Evolutionary conservation across 2,797 vertebrate genomes (phyloP).

Genomic region (Vireo griseus): DNA sequence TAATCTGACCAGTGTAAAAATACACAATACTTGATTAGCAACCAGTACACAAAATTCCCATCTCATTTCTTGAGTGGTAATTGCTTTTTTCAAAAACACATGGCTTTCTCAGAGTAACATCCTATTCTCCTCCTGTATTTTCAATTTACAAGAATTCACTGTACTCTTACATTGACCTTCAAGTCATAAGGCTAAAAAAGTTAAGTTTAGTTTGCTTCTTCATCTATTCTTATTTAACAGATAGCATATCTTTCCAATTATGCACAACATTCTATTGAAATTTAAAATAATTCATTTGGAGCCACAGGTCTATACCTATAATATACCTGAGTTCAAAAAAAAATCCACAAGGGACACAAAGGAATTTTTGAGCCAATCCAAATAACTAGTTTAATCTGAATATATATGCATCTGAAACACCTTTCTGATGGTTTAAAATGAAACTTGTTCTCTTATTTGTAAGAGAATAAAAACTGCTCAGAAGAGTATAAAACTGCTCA

Average conservation of each 20-base stretch:
- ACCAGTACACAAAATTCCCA: neutral
- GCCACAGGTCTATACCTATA: neutral
- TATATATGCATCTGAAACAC: neutral
- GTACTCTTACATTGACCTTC: neutral
- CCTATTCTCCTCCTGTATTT: neutral
- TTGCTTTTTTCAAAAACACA: neutral
- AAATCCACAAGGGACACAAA: neutral
- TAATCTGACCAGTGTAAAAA: neutral
- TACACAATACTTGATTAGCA: neutral
- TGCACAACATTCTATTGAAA: neutral
- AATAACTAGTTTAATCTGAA: neutral
- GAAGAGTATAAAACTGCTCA: neutral
- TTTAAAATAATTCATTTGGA: neutral
- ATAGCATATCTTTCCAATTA: neutral
- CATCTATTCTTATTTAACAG: neutral
- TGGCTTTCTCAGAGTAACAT: neutral
- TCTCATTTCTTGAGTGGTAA: neutral
- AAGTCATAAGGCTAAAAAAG: neutral
- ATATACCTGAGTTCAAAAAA: neutral
- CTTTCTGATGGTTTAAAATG: neutral
- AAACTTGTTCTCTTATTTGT: neutral
- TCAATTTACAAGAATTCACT: neutral
- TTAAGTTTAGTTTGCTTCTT: neutral
- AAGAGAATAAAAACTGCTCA: too few relatives aligned
- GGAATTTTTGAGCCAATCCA: neutral